Conservation (phyloP, 2,797 vertebrate species). For the Esox lucius region DNA sequence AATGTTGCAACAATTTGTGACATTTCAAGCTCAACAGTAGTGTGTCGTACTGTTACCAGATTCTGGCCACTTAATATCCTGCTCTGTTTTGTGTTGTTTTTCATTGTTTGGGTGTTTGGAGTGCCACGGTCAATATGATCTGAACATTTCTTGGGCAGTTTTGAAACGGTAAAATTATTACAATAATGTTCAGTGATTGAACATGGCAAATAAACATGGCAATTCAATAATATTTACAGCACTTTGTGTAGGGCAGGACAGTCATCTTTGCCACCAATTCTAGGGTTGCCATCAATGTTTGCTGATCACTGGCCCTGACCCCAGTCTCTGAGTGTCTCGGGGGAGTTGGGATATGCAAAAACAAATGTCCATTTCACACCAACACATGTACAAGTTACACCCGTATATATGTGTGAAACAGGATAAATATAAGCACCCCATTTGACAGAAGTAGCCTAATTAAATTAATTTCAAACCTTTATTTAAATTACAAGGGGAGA, state of each 20-base stretch:
- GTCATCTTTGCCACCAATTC: background rate
- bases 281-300: background rate
- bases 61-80: background rate
- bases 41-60: background rate
- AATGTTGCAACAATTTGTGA: background rate
- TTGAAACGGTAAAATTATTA: background rate
- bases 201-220: background rate
- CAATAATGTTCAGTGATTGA: background rate
- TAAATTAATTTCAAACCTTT: too few species aligned
- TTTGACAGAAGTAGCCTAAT: too few species aligned
- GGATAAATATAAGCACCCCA: too few species aligned
- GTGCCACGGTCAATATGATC: background rate
- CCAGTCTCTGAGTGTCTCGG: too few species aligned
- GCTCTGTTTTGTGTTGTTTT: background rate
- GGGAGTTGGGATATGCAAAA: too few species aligned
- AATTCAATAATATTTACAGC: background rate
- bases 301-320: too few species aligned
- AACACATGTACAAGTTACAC: too few species aligned
- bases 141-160: background rate
- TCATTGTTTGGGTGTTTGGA: background rate
- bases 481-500: background rate
- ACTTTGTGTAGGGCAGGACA: background rate
- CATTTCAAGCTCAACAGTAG: background rate
- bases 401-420: too few species aligned
- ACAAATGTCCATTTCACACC: too few species aligned